A percentile compares a stretch with the other conserved stretches of the same genome.
These are phyloP conservation scores for Nezara viridula DNA, from an alignment of 2,888 invertebrate genomes.

Conservation along the genomic window DNA sequence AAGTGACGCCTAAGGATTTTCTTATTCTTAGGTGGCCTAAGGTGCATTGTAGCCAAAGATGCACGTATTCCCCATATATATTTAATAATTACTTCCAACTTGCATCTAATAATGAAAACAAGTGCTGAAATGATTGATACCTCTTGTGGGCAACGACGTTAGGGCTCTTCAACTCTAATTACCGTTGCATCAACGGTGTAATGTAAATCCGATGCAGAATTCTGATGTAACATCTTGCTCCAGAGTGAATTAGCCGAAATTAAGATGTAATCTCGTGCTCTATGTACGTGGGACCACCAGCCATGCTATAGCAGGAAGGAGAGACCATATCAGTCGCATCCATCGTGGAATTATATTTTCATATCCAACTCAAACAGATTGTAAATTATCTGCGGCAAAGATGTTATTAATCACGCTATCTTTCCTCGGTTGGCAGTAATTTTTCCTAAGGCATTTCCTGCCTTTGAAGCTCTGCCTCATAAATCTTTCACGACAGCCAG, in stretches of 20 bases:
- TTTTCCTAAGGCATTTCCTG: conserved; percentile 45
- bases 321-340: background rate
- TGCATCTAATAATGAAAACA: too few species aligned
- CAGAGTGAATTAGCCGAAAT: background rate
- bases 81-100: too few species aligned
- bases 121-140: too few species aligned
- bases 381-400: conserved; percentile 36
- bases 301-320: background rate
- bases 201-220: background rate
- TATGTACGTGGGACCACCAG: background rate
- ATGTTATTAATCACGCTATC: conserved; percentile 38
- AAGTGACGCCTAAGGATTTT: too few species aligned
- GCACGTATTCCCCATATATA: too few species aligned
- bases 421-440: background rate
- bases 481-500: conserved; percentile 37
- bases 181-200: background rate
- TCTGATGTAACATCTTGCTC: background rate
- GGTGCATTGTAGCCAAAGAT: too few species aligned
- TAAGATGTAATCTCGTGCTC: background rate
- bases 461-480: conserved; percentile 42
- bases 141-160: background rate
- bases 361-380: conserved; percentile 47
- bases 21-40: too few species aligned
- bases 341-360: conserved; percentile 26
- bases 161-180: background rate